A percentile compares a stretch with the other conserved stretches of the same genome.
These are phyloP conservation scores for Lepisosteus osseus DNA, from an alignment of 2,113 vertebrate species.

Conservation along the genomic window DNA sequence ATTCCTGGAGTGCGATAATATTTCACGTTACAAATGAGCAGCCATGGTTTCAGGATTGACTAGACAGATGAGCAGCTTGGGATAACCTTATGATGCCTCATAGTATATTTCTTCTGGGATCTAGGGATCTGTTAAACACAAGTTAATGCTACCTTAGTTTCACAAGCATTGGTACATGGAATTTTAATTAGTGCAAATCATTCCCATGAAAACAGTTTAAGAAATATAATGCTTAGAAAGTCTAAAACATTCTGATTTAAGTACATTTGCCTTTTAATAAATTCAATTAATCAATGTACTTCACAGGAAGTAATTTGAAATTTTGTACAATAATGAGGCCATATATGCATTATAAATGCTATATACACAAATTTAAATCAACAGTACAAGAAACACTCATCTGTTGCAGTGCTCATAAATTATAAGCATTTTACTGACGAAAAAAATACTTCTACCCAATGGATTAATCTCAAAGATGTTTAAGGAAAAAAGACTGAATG, in stretches of 20 bases:
- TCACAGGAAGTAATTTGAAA: constrained; percentile 3
- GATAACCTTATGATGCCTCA: too few relatives aligned
- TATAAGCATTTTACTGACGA: not conserved
- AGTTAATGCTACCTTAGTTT: too few relatives aligned
- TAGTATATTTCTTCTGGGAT: too few relatives aligned
- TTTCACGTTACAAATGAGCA: too few relatives aligned
- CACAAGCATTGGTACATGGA: not conserved
- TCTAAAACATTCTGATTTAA: constrained; percentile 28
- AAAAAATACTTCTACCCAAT: constrained; percentile 27
- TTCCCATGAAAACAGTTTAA: constrained; percentile 32
- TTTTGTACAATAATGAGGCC: constrained; percentile 8
- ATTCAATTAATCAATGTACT: constrained; percentile 28
- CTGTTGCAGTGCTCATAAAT: not conserved
- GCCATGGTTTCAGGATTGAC: too few relatives aligned
- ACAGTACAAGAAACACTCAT: constrained; percentile 9
- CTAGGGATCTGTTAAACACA: too few relatives aligned
- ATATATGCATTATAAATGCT: not conserved
- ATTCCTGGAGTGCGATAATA: too few relatives aligned
- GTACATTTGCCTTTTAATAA: constrained; percentile 27
- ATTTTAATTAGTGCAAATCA: constrained; percentile 34
- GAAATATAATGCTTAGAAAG: constrained; percentile 19
- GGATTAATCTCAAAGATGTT: constrained; percentile 25
- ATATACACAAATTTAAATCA: constrained; percentile 13
- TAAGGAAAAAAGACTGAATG: not conserved
- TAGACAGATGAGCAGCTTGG: too few relatives aligned